phyloP scores from a whole-genome alignment of 2,113 vertebrate species.

The Acinonyx jubatus region DNA sequence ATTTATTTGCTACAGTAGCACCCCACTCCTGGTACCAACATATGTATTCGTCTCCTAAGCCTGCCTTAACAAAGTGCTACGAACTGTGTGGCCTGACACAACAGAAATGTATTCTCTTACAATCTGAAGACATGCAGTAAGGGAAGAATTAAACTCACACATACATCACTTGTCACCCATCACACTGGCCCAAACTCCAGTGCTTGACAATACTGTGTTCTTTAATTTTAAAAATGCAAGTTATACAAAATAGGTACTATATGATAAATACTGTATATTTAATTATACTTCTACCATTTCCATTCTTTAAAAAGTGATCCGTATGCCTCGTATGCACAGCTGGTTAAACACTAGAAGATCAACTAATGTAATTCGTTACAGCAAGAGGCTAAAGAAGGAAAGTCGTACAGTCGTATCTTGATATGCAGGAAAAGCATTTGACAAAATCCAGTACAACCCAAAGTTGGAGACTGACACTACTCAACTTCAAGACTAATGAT shows the following conservation, averaged over 20 bases:
- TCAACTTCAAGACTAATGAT: neutral
- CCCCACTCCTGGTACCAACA: neutral
- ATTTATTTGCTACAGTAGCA: neutral
- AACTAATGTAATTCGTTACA: neutral
- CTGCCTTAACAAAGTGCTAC: neutral
- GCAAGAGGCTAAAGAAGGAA: neutral
- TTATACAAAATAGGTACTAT: neutral
- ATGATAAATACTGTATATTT: neutral
- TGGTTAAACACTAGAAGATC: neutral
- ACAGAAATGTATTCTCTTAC: neutral
- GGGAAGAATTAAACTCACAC: neutral
- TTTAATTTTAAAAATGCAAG: neutral
- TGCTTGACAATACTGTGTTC: neutral
- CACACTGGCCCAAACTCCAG: neutral
- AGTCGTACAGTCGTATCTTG: neutral
- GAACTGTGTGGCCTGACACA: neutral
- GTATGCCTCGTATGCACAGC: neutral
- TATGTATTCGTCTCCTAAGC: neutral
- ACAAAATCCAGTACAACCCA: neutral
- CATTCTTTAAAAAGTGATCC: neutral
- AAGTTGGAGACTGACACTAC: neutral
- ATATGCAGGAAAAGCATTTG: neutral
- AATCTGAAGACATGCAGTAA: neutral
- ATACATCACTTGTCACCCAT: neutral
- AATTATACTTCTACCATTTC: neutral